phyloP scores from a whole-genome alignment of 2,888 invertebrate species.

The Allacma fusca region DNA sequence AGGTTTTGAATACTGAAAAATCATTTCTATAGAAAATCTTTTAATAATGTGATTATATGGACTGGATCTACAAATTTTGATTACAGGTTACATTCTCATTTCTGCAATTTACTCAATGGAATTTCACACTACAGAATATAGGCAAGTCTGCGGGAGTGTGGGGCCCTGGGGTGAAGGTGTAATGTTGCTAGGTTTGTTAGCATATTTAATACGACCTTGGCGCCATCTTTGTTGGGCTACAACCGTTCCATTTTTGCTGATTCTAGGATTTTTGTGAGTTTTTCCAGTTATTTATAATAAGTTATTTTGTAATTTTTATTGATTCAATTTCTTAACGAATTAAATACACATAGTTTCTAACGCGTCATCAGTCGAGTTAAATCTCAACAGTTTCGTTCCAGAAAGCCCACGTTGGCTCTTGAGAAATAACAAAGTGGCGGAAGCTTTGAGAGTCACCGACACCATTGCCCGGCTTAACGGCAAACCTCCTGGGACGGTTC shows the following conservation, averaged over 20 bases:
- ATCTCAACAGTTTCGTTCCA: slow-evolving; percentile 50
- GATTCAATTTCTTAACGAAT: neutral
- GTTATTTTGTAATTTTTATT: neutral
- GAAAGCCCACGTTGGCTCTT: slow-evolving; percentile 60
- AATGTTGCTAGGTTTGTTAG: too few relatives aligned
- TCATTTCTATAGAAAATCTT: neutral
- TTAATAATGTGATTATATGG: too few relatives aligned
- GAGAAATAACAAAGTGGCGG: slow-evolving; percentile 49
- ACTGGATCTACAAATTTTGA: too few relatives aligned
- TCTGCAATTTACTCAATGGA: slow-evolving; percentile 50
- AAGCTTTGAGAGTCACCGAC: slow-evolving; percentile 50
- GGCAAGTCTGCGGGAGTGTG: slow-evolving; percentile 51
- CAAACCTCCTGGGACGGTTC: slow-evolving; percentile 36
- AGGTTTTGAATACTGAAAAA: slow-evolving; percentile 32
- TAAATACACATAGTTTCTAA: too few relatives aligned
- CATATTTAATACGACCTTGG: too few relatives aligned
- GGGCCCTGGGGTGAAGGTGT: slow-evolving; percentile 54
- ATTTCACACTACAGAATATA: slow-evolving; percentile 53
- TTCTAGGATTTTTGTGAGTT: neutral
- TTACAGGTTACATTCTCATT: slow-evolving; percentile 8
- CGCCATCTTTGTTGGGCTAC: slow-evolving; percentile 47
- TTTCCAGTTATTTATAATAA: neutral
- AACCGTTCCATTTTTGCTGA: neutral
- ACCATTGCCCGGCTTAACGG: slow-evolving; percentile 57
- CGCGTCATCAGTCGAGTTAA: too few relatives aligned